Evolutionary conservation across 2,888 invertebrate genomes (phyloP).

Genomic region (Lepidonotus clava): DNA sequence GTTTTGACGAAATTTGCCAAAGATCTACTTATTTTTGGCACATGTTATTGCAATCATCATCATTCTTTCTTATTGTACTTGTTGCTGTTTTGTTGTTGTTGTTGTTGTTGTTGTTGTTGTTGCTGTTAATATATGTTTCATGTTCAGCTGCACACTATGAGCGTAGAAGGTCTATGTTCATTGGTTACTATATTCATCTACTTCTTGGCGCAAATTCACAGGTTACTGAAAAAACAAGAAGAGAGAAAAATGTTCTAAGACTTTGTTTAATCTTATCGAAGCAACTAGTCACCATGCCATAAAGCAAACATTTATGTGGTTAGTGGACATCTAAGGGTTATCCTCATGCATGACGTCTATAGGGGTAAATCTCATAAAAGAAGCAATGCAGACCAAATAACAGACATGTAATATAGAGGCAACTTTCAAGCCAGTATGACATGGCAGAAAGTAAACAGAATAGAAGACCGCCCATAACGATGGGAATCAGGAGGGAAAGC

Average conservation of each 20-base stretch:
- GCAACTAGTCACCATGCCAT: too few species aligned
- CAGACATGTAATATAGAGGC: too few species aligned
- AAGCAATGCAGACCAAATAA: too few species aligned
- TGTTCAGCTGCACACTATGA: slow-evolving; percentile 32
- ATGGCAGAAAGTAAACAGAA: too few species aligned
- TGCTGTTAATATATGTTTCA: not conserved
- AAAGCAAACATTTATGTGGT: too few species aligned
- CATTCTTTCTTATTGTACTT: slow-evolving; percentile 13
- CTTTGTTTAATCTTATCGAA: too few species aligned
- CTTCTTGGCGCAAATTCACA: slow-evolving; percentile 25
- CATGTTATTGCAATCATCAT: slow-evolving; percentile 18
- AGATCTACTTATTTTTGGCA: slow-evolving; percentile 12
- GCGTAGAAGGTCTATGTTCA: not conserved
- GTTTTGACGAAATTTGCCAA: slow-evolving; percentile 46
- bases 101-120: slow-evolving; percentile 17
- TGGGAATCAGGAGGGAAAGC: too few species aligned
- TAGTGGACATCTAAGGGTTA: too few species aligned
- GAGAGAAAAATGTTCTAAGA: not conserved
- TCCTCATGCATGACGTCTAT: too few species aligned
- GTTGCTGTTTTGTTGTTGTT: slow-evolving; percentile 40
- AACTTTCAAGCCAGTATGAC: too few species aligned
- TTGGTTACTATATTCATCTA: slow-evolving; percentile 22
- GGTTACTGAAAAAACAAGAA: slow-evolving; percentile 35
- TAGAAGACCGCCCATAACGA: too few species aligned
- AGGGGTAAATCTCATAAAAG: too few species aligned